Evolutionary conservation across 1,140 invertebrate genomes (phyloP).

Genomic region (Leptonema lineaticorne): DNA sequence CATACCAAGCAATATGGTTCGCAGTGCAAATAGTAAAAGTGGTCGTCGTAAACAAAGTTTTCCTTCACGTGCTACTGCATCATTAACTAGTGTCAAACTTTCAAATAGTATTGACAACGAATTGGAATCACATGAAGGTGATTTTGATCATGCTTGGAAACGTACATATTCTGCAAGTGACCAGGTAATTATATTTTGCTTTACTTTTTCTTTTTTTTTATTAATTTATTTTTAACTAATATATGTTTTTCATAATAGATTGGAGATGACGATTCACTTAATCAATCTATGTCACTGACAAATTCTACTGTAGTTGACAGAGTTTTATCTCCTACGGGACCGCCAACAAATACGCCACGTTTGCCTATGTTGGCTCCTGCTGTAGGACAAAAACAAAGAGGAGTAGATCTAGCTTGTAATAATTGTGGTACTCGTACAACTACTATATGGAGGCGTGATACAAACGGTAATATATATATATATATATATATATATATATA

Average conservation of each 20-base stretch:
- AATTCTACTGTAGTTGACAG: slow-evolving; percentile 8
- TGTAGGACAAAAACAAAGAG: slow-evolving; percentile 49
- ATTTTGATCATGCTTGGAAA: slow-evolving; percentile 28
- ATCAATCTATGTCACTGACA: slow-evolving; percentile 1
- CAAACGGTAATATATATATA: slow-evolving; percentile 69
- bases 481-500: too few species aligned
- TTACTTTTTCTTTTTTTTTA: neutral
- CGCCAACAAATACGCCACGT: neutral
- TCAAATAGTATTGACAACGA: slow-evolving; percentile 20
- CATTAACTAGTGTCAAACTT: slow-evolving; percentile 46
- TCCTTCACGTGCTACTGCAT: slow-evolving; percentile 65
- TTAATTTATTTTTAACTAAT: neutral
- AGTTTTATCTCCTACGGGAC: neutral
- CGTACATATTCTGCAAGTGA: slow-evolving; percentile 27
- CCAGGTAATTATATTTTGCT: slow-evolving; percentile 17
- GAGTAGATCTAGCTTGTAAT: slow-evolving; percentile 75
- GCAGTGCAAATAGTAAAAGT: slow-evolving; percentile 53
- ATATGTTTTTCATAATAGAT: neutral
- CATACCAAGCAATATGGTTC: slow-evolving; percentile 20
- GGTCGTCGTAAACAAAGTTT: slow-evolving; percentile 73
- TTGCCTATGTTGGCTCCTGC: slow-evolving; percentile 22
- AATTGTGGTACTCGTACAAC: slow-evolving; percentile 88
- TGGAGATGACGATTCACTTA: slow-evolving; percentile 4
- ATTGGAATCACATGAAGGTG: slow-evolving; percentile 36
- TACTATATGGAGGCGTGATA: slow-evolving; percentile 89